Base-by-base conservation (phyloP, 2,113 vertebrate species). In the Amphiprion ocellaris region DNA sequence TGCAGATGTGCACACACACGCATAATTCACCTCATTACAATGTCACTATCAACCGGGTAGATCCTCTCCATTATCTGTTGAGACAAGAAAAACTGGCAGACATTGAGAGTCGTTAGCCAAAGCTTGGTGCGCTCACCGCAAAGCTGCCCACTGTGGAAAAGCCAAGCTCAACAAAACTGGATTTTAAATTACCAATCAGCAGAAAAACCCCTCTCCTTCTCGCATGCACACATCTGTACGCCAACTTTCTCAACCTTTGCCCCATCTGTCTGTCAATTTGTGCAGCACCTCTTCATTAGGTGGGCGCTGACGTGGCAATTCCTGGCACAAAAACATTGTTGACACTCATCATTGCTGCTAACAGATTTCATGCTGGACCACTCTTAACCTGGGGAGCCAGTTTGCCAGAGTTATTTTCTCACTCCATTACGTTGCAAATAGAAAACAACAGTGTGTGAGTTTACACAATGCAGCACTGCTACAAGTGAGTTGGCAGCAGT, bases 111-210 rank as follows among this genome's bases (percentile, higher is more conserved):
- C 55, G 49, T 87, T 74, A 79, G 69, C 77, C n/a, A 7, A 58
- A 71, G 69, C 68, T 50, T 2, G 41, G 67, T 41, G 4, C 74
- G 65, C 66, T 69, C 23, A 7, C 23, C 4, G 14, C 24, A 39
- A 41, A 81, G 1, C 33, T 39, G 26, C 19, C 39, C 28, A n/a
- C 47, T 14, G 56, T 39, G 49, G 68, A 82, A 74, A 54, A 61
- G 81, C 85, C 24, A 14, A 69, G 67, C 74, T 82, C 73, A 5
- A 71, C 69, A 81, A 84, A 87, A 79, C 67, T 26, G 80, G 75
- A 85, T 74, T 61, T n/a, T 9, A 78, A 86, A 67, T 84, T 77
- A 83, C 74, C 69, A 81, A 87, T 91, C 83, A 86, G 83, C 88
- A 69, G 69, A 74, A 74, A 53, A 77, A n/a, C 2, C 52, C 17